phyloP scores from a whole-genome alignment of 2,797 vertebrate species.

The Enteromius afrohamiltoni region DNA sequence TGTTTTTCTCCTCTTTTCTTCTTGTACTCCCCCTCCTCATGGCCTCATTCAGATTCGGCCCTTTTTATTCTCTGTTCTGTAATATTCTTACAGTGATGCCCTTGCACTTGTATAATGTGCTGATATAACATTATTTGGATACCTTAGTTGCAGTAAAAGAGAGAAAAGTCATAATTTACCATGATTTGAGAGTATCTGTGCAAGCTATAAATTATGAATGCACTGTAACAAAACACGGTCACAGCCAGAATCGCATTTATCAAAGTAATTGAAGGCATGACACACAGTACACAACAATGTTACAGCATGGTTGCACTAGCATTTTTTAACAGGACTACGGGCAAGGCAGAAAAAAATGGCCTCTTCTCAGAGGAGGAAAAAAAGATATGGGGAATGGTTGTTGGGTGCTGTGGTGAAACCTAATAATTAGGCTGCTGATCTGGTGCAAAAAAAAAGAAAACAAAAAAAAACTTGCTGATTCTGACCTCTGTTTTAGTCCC shows the following conservation, averaged over 20 bases:
- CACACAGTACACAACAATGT: slow-evolving; percentile 44
- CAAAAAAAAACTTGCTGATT: slow-evolving; percentile 68
- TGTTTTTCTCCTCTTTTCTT: slow-evolving; percentile 15
- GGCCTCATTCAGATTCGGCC: neutral
- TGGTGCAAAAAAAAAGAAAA: slow-evolving; percentile 70
- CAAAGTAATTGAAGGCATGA: slow-evolving; percentile 56
- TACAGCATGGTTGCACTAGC: slow-evolving; percentile 49
- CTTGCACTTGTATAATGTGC: slow-evolving; percentile 38
- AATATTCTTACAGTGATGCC: neutral
- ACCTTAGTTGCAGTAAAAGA: slow-evolving; percentile 48
- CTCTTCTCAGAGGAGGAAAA: slow-evolving; percentile 2
- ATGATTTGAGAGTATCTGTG: slow-evolving; percentile 48
- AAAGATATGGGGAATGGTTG: slow-evolving; percentile 2
- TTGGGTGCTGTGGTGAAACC: slow-evolving; percentile 49
- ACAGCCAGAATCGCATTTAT: slow-evolving; percentile 51
- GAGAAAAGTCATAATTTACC: slow-evolving; percentile 57
- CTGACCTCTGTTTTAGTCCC: slow-evolving; percentile 63
- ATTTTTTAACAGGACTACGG: slow-evolving; percentile 31
- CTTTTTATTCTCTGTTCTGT: neutral
- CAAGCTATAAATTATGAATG: slow-evolving; percentile 59
- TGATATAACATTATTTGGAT: slow-evolving; percentile 54
- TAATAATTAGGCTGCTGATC: slow-evolving; percentile 67
- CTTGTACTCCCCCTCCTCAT: neutral
- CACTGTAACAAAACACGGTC: slow-evolving; percentile 47
- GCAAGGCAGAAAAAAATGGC: slow-evolving; percentile 22